Percentiles rank a stretch among this genome's conserved stretches.
phyloP scores from a whole-genome alignment of 2,888 invertebrate species.

The Dexiosoma caninum region DNA sequence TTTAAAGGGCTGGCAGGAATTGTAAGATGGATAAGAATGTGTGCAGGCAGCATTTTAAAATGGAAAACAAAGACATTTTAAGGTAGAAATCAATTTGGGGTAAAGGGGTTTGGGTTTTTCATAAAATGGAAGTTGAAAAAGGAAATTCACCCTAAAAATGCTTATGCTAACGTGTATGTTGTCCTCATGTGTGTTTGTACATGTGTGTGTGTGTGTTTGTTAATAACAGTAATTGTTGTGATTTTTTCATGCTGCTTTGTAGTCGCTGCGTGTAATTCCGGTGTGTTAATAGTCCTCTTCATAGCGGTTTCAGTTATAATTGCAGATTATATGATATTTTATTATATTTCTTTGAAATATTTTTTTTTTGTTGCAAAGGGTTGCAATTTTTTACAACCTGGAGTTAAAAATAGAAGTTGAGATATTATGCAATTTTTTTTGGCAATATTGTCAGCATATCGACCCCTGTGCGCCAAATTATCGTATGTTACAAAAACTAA shows the following conservation, averaged over 20 bases:
- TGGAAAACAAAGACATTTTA: slow-evolving; percentile 23
- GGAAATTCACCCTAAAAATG: slow-evolving; percentile 38
- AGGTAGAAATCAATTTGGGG: slow-evolving; percentile 36
- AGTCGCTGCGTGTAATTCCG: slow-evolving; percentile 21
- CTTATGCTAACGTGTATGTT: not conserved
- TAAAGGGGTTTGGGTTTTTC: slow-evolving; percentile 41
- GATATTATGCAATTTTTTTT: slow-evolving; percentile 22
- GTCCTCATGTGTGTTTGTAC: not conserved
- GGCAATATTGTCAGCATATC: too few species aligned
- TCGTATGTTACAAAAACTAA: too few species aligned
- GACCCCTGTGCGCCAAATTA: too few species aligned
- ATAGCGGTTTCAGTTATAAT: slow-evolving; percentile 60
- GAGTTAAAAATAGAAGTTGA: too few species aligned
- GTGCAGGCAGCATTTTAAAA: not conserved
- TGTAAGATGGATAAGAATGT: not conserved
- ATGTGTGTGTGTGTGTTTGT: slow-evolving; percentile 23
- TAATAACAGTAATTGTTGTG: slow-evolving; percentile 62
- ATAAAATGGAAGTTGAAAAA: slow-evolving; percentile 33
- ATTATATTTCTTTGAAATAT: too few species aligned
- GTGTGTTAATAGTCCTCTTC: slow-evolving; percentile 57
- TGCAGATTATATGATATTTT: slow-evolving; percentile 33
- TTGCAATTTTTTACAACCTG: slow-evolving; percentile 36
- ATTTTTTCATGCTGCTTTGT: slow-evolving; percentile 31
- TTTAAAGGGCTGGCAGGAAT: slow-evolving; percentile 36
- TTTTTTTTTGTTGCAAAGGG: slow-evolving; percentile 46